Evolutionary conservation across 2,888 invertebrate genomes (phyloP), one percentile per base, ranked within the genome.

Genomic region (Himalopsyche japonica): DNA sequence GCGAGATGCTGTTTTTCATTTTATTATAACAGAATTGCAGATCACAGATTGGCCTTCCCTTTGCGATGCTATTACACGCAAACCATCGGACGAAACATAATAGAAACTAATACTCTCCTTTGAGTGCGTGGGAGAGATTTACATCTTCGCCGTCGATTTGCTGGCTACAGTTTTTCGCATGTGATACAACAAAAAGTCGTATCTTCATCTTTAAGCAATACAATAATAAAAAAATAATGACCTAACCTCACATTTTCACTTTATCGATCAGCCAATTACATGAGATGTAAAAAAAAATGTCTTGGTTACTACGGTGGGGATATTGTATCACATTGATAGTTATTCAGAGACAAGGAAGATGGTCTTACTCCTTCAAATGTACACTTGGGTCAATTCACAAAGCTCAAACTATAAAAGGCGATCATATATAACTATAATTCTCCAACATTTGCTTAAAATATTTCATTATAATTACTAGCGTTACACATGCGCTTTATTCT

Each of bases 11-110:
- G 91, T 92, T 92, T 92, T 92, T 92, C 92, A 91, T 92, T 92
- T 92, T 92, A 92, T 92, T 92, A 92, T 70, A 70, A 70, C 92
- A 91, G 92, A 92, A 92, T 92, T 92, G 92, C 92, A 92, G 92
- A 92, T 92, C 90, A 32, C 77, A 82, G 86, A 86, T 86, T 80
- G 48, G 43, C 24, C 70, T 70, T 70, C 70, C 43, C 70, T 70
- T 70, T 70, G 70, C 70, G 70, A 27, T 70, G 70, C 20, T 70
- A 70, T 70, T 70, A 70, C 70, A 70, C 70, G 70, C 70, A 70
- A 70, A 70, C 70, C 70, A 70, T 70, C 70, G 70, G 70, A 24
- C 70, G 70, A 70, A 70, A 70, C 70, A 70, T 70, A 70, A 70
- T 70, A 70, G 70, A 70, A 70, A 70, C 70, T 70, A 70, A 70